Base-by-base conservation (phyloP, 2,888 invertebrate genomes). In the Cryptocheilus praepositus region DNA sequence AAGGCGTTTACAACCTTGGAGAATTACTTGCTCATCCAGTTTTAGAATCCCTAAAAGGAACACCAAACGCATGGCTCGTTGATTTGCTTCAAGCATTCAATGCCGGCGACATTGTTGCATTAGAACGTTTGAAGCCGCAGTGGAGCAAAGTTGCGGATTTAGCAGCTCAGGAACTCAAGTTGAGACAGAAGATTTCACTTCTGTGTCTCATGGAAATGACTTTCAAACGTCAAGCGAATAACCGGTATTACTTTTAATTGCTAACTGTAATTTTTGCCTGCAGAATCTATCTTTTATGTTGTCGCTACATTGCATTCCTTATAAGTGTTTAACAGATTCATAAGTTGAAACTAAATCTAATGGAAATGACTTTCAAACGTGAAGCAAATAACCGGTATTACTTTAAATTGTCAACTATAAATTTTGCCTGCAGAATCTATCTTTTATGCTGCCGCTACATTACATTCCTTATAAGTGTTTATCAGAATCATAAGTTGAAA, bases 121-220 rank as follows among this genome's bases (percentile, higher is more conserved):
- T 94, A 80, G 94, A 94, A 83, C 90, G 90, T 70, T 92, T 96
- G 91, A 93, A 93, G 82, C 91, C 93, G 0, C 91, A 92, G 69
- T 95, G 96, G 96, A 90, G 92, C 3, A 92, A 92, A 70, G 94
- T 97, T 77, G 94, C 96, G 0, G 97, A 98, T 89, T 90, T 98
- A 19, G 92, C 92, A 11, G 93, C 95, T 0, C 94, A 96, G 72
- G 97, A 97, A 84, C 88, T 93, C 0, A 93, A 94, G 83, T 90
- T 98, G 76, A 90, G 96, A 19, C 95, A 97, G 89, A 99, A 99
- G 90, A 97, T 99, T 70, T 96, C 97, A 0, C 91, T 99, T 19
- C 91, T 99, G 16, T 98, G 98, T 86, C 91, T 99, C 0, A 99
- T 99, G 98, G 98, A 98, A 94, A 97, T 99, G 97, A 98, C 99